Conservation (phyloP, 1,140 invertebrate species). For the Coptotermes formosanus region DNA sequence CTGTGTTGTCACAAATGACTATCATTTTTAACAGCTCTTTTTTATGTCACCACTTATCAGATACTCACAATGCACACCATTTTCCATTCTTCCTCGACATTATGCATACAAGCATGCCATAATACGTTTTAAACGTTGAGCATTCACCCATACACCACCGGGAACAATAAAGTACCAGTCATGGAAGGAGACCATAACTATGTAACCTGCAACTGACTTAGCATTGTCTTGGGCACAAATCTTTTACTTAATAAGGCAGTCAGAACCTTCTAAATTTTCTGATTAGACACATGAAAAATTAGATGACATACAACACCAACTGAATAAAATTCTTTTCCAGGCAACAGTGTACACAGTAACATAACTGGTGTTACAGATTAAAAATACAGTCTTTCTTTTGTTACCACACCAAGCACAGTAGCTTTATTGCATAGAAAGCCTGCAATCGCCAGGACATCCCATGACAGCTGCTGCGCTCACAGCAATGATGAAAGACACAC, state of each 20-base stretch:
- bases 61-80: conserved; percentile 1
- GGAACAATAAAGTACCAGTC: neutral
- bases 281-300: neutral
- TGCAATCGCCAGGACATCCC: too few species aligned
- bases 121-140: conserved; percentile 13
- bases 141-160: neutral
- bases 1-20: neutral
- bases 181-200: neutral
- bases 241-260: neutral
- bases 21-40: neutral
- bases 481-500: too few species aligned
- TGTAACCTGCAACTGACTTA: neutral
- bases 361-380: neutral
- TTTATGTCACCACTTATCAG: conserved; percentile 19
- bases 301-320: neutral
- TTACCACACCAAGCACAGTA: too few species aligned
- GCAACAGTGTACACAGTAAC: neutral
- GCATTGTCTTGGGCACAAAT: neutral
- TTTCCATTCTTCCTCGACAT: conserved; percentile 7
- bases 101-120: neutral
- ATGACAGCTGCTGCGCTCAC: too few species aligned
- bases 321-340: neutral
- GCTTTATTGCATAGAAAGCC: too few species aligned
- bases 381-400: neutral
- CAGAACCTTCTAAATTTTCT: neutral